Evolutionary conservation across 2,113 vertebrate species (phyloP).

Genomic region (Crotalus helleri): DNA sequence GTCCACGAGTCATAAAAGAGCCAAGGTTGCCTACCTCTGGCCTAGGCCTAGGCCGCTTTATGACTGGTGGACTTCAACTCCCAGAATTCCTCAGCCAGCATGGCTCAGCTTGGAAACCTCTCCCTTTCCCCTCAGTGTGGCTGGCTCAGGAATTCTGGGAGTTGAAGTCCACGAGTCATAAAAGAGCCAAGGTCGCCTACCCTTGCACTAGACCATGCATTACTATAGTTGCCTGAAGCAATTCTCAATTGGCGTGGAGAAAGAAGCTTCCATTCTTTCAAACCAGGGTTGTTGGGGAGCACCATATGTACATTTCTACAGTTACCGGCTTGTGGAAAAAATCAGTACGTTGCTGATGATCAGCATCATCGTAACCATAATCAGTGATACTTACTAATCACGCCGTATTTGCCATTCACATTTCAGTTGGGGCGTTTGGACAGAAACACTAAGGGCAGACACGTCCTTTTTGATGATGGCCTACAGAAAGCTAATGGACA

Average conservation of each 20-base stretch:
- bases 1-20: no score
- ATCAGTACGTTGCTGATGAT: slow-evolving; percentile 13
- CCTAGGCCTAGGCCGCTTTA: no score
- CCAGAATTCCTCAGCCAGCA: no score
- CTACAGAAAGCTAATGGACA: not conserved
- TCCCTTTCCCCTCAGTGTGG: no score
- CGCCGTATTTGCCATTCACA: not conserved
- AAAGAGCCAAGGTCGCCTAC: no score
- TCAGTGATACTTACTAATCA: not conserved
- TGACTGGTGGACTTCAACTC: no score
- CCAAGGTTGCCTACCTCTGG: no score
- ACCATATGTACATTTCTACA: not conserved
- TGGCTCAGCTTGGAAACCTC: no score
- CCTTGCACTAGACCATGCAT: not conserved
- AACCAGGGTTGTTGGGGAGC: not conserved
- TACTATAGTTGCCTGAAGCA: not conserved
- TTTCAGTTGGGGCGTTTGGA: not conserved
- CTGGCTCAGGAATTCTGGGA: no score
- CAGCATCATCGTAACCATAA: not conserved
- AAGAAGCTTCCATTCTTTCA: not conserved
- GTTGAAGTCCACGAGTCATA: no score
- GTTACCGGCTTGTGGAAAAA: slow-evolving; percentile 13
- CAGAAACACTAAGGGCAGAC: not conserved
- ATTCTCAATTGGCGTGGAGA: no score
- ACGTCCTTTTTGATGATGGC: not conserved